A percentile compares a stretch with the other conserved stretches of the same genome.
Evolutionary conservation across 2,888 invertebrate species (phyloP).

Genomic region (Philopedon plagiatum): DNA sequence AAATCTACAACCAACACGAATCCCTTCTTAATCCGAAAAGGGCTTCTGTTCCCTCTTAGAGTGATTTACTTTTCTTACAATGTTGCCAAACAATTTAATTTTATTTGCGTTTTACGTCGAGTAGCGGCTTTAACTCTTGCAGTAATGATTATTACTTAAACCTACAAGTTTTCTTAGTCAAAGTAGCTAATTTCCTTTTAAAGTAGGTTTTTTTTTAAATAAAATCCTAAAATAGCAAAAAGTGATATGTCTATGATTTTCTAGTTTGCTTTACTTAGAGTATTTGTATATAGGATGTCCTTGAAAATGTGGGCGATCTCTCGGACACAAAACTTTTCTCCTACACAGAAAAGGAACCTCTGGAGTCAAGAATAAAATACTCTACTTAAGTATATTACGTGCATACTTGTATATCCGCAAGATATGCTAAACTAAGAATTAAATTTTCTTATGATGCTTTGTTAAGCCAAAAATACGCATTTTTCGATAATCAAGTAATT

Average conservation of each 20-base stretch:
- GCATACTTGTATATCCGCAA: no score
- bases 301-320: no score
- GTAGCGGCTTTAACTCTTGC: conserved; percentile 3
- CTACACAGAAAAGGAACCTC: no score
- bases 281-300: no score
- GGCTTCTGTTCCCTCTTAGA: conserved; percentile 45
- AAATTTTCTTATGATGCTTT: no score
- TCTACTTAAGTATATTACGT: no score
- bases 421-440: no score
- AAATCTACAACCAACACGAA: conserved; percentile 64
- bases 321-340: no score
- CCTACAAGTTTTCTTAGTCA: conserved; percentile 21
- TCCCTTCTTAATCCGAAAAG: conserved; percentile 62
- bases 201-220: background rate
- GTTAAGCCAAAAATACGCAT: no score
- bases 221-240: background rate
- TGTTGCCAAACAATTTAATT: conserved; percentile 42
- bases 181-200: background rate
- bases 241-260: background rate
- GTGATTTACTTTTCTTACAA: conserved; percentile 53
- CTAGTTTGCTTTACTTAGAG: no score
- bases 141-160: conserved; percentile 12
- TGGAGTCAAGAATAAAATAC: no score
- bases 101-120: conserved; percentile 21
- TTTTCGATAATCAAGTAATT: no score